These are phyloP conservation scores for Theodoxus fluviatilis DNA, from an alignment of 2,888 invertebrate genomes.

Conservation along the genomic window DNA sequence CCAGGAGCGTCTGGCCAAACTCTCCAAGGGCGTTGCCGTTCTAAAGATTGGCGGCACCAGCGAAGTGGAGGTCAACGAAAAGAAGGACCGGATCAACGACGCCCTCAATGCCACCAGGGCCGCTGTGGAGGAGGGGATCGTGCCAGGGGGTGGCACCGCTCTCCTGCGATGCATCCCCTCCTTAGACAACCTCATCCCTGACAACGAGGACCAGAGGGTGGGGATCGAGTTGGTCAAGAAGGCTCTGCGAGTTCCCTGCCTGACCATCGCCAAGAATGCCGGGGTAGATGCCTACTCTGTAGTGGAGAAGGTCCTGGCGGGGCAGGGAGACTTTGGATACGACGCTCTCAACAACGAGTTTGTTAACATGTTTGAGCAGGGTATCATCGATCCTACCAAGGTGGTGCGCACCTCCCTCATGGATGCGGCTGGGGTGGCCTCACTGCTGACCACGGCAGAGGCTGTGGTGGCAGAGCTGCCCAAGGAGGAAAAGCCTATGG, in stretches of 20 bases:
- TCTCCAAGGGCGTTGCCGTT: constrained; percentile 80
- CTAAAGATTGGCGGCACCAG: constrained; percentile 83
- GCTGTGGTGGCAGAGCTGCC: constrained; percentile 95
- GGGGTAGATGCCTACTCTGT: constrained; percentile 91
- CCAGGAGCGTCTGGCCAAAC: constrained; percentile 87
- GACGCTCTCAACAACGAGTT: constrained; percentile 89
- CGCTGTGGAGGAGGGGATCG: constrained; percentile 95
- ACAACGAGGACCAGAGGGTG: constrained; percentile 81
- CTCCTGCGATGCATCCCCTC: constrained; percentile 82
- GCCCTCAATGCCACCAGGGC: constrained; percentile 93
- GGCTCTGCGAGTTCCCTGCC: constrained; percentile 86
- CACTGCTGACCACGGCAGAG: constrained; percentile 92
- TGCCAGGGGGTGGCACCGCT: constrained; percentile 93
- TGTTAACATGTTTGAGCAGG: constrained; percentile 90
- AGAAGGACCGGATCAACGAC: constrained; percentile 94
- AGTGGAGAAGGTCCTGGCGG: constrained; percentile 84
- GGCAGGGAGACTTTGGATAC: constrained; percentile 78
- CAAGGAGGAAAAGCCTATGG: constrained; percentile 75
- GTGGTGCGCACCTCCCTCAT: constrained; percentile 90
- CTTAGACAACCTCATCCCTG: constrained; percentile 73
- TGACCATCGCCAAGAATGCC: constrained; percentile 90
- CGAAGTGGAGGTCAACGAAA: constrained; percentile 91
- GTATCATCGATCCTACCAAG: constrained; percentile 98
- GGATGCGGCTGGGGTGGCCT: constrained; percentile 95
- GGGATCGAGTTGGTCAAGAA: constrained; percentile 85